Evolutionary conservation across 37 sponge, comb jelly and placozoan species (phyloP).

Genomic region (Halisarca cf. caerulea): DNA sequence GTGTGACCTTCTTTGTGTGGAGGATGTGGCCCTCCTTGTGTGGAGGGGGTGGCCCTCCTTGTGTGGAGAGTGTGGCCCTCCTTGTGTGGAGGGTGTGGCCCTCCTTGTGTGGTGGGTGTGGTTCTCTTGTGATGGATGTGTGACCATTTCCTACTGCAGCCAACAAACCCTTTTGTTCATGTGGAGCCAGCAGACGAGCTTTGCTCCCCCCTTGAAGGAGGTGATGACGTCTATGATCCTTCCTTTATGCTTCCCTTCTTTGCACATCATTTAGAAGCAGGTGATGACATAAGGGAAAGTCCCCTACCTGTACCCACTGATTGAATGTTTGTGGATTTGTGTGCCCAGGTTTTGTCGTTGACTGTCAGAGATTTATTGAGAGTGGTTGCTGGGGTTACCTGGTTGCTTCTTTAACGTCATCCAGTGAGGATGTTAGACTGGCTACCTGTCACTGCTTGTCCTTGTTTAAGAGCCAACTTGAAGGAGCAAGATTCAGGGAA

Average conservation of each 20-base stretch:
- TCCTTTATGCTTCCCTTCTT: conserved; percentile 74
- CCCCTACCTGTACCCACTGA: neutral
- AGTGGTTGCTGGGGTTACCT: conserved; percentile 70
- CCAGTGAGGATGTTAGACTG: conserved; percentile 36
- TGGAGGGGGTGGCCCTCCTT: no score
- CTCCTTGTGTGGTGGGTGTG: neutral
- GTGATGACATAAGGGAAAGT: conserved; percentile 13
- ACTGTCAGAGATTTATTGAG: conserved; percentile 70
- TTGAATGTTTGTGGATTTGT: no score
- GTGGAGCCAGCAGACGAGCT: no score
- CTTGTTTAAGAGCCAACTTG: conserved; percentile 55
- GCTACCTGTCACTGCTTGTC: conserved; percentile 59
- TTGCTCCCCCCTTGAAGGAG: no score
- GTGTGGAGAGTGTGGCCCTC: no score
- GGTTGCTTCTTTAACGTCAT: conserved; percentile 51
- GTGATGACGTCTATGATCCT: conserved; percentile 57
- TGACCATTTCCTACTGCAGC: conserved; percentile 30
- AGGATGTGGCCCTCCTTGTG: no score
- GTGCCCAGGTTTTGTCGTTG: conserved; percentile 58
- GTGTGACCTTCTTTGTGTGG: no score
- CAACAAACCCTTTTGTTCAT: conserved; percentile 29
- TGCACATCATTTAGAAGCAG: conserved; percentile 52
- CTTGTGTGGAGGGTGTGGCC: conserved; percentile 11
- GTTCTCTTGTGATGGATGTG: neutral
- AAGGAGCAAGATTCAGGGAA: conserved; percentile 64